phyloP scores from a whole-genome alignment of 2,113 vertebrate genomes.

The Ictalurus furcatus region DNA sequence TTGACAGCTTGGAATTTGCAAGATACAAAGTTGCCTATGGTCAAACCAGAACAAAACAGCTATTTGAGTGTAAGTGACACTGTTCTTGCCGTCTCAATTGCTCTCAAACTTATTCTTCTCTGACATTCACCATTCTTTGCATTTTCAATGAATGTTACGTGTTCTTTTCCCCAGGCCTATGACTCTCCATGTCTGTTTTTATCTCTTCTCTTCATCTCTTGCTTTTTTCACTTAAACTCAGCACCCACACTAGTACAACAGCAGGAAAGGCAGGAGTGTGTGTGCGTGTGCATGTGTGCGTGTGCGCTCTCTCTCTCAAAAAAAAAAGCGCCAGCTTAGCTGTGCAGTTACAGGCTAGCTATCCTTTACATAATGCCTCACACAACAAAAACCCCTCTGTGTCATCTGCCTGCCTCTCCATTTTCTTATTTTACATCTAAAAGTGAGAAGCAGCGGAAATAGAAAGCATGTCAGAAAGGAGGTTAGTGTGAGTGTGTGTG shows the following conservation, averaged over 20 bases:
- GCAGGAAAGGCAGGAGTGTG: slow-evolving; percentile 38
- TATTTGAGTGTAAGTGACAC: slow-evolving; percentile 3
- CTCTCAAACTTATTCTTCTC: slow-evolving; percentile 32
- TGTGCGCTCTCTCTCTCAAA: slow-evolving; percentile 63
- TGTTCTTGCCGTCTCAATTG: slow-evolving; percentile 38
- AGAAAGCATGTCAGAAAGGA: slow-evolving; percentile 55
- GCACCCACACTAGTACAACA: slow-evolving; percentile 40
- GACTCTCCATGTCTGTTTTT: slow-evolving; percentile 2
- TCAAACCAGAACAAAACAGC: background rate
- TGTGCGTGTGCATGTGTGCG: background rate
- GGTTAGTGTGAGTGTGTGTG: slow-evolving; percentile 43
- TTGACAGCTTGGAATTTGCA: background rate
- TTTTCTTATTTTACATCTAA: slow-evolving; percentile 35
- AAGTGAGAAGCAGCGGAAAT: slow-evolving; percentile 31
- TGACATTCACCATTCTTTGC: slow-evolving; percentile 4
- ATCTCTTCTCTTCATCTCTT: slow-evolving; percentile 48
- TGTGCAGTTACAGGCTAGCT: slow-evolving; percentile 55
- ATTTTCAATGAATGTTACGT: slow-evolving; percentile 6
- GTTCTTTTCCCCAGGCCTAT: slow-evolving; percentile 4
- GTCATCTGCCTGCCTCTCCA: slow-evolving; percentile 16
- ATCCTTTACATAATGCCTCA: slow-evolving; percentile 67
- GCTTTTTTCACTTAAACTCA: slow-evolving; percentile 55
- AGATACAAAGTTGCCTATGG: background rate
- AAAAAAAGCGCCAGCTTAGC: slow-evolving; percentile 59
- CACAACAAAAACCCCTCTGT: slow-evolving; percentile 43